A percentile compares a stretch with the other conserved stretches of the same genome.
These are phyloP conservation scores for Danio jaintianensis DNA, from an alignment of 2,797 vertebrate genomes.

Conservation along the genomic window DNA sequence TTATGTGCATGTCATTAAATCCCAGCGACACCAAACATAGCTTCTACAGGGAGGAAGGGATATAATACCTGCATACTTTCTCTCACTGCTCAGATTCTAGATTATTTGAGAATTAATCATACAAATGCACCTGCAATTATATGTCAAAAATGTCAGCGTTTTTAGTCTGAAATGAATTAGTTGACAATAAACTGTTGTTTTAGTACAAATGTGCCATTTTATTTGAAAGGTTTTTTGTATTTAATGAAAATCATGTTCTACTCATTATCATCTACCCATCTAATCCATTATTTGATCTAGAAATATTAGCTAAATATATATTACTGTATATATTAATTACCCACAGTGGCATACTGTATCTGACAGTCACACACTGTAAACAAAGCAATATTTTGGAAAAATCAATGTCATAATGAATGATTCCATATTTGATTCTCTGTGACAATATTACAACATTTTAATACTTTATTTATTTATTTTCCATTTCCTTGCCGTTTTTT, in stretches of 20 bases:
- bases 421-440: background rate
- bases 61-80: constrained; percentile 1
- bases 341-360: too few relatives aligned
- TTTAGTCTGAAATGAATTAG: background rate
- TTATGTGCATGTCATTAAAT: constrained; percentile 3
- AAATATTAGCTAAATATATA: too few relatives aligned
- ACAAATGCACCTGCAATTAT: too few relatives aligned
- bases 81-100: constrained; percentile 11
- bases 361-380: too few relatives aligned
- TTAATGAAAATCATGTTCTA: background rate
- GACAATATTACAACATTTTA: background rate
- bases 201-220: background rate
- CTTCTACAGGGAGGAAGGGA: constrained; percentile 4
- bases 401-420: background rate
- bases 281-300: background rate
- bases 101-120: background rate
- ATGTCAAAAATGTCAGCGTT: background rate
- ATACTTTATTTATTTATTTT: too few relatives aligned
- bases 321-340: too few relatives aligned
- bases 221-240: background rate
- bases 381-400: background rate
- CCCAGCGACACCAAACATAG: background rate
- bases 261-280: too few relatives aligned
- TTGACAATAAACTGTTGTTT: background rate
- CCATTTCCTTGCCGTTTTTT: too few relatives aligned